Percentiles rank a stretch among this genome's conserved stretches.
Evolutionary conservation across 2,113 vertebrate species (phyloP).

Genomic region (Panthera leo): DNA sequence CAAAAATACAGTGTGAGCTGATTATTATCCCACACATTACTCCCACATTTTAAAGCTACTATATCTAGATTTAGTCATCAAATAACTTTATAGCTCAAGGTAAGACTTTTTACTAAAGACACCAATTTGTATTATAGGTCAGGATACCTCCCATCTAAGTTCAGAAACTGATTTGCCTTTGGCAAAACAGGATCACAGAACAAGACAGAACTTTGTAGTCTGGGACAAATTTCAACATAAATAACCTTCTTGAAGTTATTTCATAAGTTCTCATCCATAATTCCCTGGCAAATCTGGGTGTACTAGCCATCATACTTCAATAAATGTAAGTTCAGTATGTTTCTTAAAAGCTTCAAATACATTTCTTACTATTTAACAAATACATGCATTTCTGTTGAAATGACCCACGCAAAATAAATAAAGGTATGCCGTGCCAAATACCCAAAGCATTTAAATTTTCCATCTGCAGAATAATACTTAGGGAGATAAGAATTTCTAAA

Average conservation of each 20-base stretch:
- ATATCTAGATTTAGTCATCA: slow-evolving; percentile 41
- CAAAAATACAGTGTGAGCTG: not conserved
- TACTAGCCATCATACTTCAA: not conserved
- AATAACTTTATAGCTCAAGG: slow-evolving; percentile 21
- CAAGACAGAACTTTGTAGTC: slow-evolving; percentile 33
- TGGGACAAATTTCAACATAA: slow-evolving; percentile 44
- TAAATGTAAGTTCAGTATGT: not conserved
- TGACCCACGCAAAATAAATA: not conserved
- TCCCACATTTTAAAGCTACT: not conserved
- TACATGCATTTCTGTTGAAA: not conserved
- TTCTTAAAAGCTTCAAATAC: not conserved
- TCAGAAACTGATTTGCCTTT: slow-evolving; percentile 51
- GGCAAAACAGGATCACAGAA: slow-evolving; percentile 50
- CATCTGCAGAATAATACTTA: not conserved
- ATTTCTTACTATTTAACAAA: slow-evolving; percentile 46
- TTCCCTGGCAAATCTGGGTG: not conserved
- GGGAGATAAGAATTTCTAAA: not conserved
- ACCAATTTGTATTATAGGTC: slow-evolving; percentile 38
- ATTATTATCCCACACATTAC: not conserved
- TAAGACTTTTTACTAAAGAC: slow-evolving; percentile 51
- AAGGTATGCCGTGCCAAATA: not conserved
- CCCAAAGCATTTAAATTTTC: slow-evolving; percentile 4
- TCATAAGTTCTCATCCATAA: slow-evolving; percentile 1
- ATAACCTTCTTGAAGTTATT: slow-evolving; percentile 36
- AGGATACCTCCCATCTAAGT: not conserved